Evolutionary conservation across 1,140 invertebrate species (phyloP).

Genomic region (Atta colombica): DNA sequence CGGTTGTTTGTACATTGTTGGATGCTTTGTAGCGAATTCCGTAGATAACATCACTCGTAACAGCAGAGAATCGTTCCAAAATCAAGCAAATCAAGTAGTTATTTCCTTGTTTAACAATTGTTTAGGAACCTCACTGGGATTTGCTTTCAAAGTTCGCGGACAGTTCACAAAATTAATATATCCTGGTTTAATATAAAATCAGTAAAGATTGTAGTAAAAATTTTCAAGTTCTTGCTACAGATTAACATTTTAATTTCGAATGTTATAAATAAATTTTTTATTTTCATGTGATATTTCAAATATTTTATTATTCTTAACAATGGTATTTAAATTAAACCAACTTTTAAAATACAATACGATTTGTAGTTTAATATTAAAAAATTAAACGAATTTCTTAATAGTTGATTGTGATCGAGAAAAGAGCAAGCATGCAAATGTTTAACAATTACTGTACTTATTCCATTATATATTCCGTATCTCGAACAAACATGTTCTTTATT

Average conservation of each 20-base stretch:
- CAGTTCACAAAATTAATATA: constrained; percentile 35
- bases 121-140: constrained; percentile 41
- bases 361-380: neutral
- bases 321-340: neutral
- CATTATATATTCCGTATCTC: neutral
- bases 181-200: neutral
- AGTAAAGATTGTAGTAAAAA: neutral
- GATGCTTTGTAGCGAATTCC: constrained; percentile 73
- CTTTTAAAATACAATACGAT: neutral
- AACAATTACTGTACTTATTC: neutral
- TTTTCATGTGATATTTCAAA: neutral
- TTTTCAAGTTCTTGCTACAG: neutral
- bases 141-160: constrained; percentile 28
- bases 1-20: constrained; percentile 70
- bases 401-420: neutral
- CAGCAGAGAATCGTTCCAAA: constrained; percentile 40
- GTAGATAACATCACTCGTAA: constrained; percentile 55
- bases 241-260: neutral
- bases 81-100: constrained; percentile 64
- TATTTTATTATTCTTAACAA: neutral
- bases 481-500: neutral
- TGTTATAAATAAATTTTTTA: neutral
- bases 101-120: constrained; percentile 56
- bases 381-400: neutral
- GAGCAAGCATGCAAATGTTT: neutral